A percentile compares a stretch with the other conserved stretches of the same genome.
Evolutionary conservation across 2,888 invertebrate species (phyloP).

Genomic region (Erebia aethiops): DNA sequence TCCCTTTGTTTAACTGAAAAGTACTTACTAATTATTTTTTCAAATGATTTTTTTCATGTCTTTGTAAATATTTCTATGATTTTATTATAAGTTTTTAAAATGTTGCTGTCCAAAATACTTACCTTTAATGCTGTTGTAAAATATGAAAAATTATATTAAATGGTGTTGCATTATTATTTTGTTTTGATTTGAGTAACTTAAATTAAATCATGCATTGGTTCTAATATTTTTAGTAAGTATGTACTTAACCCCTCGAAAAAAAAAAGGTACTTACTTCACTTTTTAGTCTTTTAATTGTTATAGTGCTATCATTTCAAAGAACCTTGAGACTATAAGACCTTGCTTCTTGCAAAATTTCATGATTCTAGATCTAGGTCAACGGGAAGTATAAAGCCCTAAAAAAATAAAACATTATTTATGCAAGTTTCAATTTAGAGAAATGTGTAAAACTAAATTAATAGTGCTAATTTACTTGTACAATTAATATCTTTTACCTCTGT

Average conservation of each 20-base stretch:
- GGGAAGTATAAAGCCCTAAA: neutral
- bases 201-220: neutral
- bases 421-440: too few species aligned
- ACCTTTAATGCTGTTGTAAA: conserved; percentile 28
- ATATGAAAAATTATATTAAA: conserved; percentile 33
- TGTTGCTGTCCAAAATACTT: conserved; percentile 26
- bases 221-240: too few species aligned
- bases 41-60: conserved; percentile 20
- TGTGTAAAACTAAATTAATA: too few species aligned
- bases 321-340: too few species aligned
- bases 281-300: neutral
- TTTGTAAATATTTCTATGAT: conserved; percentile 41
- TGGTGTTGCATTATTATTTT: conserved; percentile 27
- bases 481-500: too few species aligned
- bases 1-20: conserved; percentile 38
- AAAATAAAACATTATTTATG: too few species aligned
- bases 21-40: conserved; percentile 38
- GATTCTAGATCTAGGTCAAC: too few species aligned
- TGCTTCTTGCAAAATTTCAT: too few species aligned
- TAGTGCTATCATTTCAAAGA: neutral
- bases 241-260: too few species aligned
- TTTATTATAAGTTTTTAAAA: conserved; percentile 15
- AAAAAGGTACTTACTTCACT: too few species aligned
- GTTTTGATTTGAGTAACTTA: conserved; percentile 1
- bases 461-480: too few species aligned